A percentile compares a stretch with the other conserved stretches of the same genome.
Evolutionary conservation across 1,140 invertebrate species (phyloP).

Genomic region (Neoseiulus cucumeris): DNA sequence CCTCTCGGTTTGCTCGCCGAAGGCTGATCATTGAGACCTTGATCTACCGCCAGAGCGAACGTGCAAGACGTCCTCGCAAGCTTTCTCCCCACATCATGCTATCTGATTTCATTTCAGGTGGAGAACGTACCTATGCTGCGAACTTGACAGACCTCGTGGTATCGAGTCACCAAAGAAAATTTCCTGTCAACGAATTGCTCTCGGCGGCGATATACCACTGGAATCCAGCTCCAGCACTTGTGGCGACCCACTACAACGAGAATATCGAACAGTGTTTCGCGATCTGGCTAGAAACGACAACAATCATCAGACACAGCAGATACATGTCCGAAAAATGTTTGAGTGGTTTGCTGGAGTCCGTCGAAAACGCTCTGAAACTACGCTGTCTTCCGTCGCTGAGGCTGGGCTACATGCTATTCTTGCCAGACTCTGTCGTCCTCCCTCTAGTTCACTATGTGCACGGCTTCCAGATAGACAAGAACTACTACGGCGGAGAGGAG

Average conservation of each 20-base stretch:
- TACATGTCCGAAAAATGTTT: not conserved
- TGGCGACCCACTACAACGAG: not conserved
- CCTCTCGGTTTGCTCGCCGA: too few relatives aligned
- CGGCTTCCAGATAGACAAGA: not conserved
- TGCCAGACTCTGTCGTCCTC: not conserved
- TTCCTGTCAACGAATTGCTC: not conserved
- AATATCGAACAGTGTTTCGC: constrained; percentile 2
- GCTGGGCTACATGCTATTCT: not conserved
- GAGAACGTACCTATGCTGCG: not conserved
- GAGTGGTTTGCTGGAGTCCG: not conserved
- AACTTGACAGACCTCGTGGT: constrained; percentile 1
- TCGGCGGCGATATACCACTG: not conserved
- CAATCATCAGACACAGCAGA: not conserved
- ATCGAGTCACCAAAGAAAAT: not conserved
- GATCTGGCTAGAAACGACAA: constrained; percentile 1
- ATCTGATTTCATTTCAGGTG: not conserved
- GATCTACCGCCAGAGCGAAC: too few relatives aligned
- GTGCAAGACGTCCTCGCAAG: too few relatives aligned
- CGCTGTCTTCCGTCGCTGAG: not conserved
- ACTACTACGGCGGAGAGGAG: not conserved
- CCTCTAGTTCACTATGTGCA: not conserved
- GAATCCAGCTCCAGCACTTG: not conserved
- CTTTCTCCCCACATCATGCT: too few relatives aligned
- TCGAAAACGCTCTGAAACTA: not conserved
- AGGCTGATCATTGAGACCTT: too few relatives aligned